Percentiles rank a stretch among this genome's conserved stretches.
phyloP scores from a whole-genome alignment of 1,140 invertebrate genomes.

The Papilio machaon region DNA sequence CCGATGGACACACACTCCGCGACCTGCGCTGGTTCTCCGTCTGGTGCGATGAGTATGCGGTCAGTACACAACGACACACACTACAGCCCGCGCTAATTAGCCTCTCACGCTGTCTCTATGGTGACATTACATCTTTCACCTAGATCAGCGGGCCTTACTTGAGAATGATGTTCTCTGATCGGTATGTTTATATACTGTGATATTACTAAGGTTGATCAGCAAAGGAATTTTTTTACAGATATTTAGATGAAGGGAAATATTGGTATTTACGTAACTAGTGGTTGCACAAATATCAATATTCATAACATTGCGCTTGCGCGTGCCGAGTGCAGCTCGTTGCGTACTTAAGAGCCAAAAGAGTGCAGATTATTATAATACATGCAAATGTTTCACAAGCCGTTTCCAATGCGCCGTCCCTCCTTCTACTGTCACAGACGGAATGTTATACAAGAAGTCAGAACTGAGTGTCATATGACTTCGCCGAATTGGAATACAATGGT shows the following conservation, averaged over 20 bases:
- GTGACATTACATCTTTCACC: too few species aligned
- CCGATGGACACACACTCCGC: constrained; percentile 91
- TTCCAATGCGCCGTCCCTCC: not conserved
- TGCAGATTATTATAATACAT: not conserved
- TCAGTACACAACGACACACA: constrained; percentile 79
- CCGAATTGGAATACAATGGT: too few species aligned
- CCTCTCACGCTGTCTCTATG: too few species aligned
- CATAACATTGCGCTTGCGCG: not conserved
- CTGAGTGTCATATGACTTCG: too few species aligned
- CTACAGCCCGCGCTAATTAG: not conserved
- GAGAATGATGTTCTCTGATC: not conserved
- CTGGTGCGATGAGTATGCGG: constrained; percentile 94
- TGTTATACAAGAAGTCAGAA: too few species aligned
- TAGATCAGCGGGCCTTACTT: too few species aligned
- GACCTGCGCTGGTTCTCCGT: constrained; percentile 94
- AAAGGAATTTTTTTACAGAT: not conserved
- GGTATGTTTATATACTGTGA: not conserved
- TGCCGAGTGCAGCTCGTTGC: not conserved
- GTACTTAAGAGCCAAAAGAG: not conserved
- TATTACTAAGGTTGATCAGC: not conserved
- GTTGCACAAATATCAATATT: constrained; percentile 27
- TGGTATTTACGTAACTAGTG: not conserved
- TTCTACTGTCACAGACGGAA: not conserved
- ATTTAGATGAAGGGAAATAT: not conserved
- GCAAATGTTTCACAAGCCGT: not conserved